phyloP scores from a whole-genome alignment of 2,113 vertebrate genomes.

The Mohoua ochrocephala region DNA sequence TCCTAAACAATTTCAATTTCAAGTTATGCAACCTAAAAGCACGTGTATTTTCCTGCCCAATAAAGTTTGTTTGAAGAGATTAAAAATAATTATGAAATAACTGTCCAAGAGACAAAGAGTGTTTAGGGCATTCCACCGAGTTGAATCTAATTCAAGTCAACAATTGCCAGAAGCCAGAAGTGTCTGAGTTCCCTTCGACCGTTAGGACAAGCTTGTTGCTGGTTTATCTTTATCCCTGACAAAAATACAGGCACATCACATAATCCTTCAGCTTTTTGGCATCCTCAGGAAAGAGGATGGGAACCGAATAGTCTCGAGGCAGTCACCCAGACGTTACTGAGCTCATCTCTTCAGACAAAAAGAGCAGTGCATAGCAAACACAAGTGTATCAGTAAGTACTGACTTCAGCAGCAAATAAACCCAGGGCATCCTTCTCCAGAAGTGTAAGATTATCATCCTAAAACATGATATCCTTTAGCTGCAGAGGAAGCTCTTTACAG shows the following conservation, averaged over 20 bases:
- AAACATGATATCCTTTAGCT: background rate
- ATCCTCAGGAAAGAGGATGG: background rate
- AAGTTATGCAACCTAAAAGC: background rate
- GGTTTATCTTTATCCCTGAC: background rate
- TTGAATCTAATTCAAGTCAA: conserved; percentile 7
- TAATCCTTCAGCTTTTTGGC: background rate
- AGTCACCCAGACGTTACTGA: background rate
- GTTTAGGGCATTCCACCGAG: background rate
- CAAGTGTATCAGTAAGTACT: background rate
- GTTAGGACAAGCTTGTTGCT: background rate
- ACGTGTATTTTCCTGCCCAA: background rate
- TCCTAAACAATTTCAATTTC: background rate
- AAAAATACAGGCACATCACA: background rate
- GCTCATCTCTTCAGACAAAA: background rate
- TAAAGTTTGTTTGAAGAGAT: background rate
- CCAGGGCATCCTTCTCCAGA: background rate
- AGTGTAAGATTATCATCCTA: background rate
- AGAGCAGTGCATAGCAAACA: background rate
- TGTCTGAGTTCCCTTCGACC: background rate
- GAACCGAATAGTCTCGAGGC: background rate
- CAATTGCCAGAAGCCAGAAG: background rate
- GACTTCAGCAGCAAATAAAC: background rate
- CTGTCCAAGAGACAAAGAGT: background rate
- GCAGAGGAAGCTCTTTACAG: background rate
- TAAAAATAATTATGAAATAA: conserved; percentile 12